Evolutionary conservation across 2,797 vertebrate genomes (phyloP), one percentile per base, ranked within the genome.

Genomic region (Crenichthys baileyi): DNA sequence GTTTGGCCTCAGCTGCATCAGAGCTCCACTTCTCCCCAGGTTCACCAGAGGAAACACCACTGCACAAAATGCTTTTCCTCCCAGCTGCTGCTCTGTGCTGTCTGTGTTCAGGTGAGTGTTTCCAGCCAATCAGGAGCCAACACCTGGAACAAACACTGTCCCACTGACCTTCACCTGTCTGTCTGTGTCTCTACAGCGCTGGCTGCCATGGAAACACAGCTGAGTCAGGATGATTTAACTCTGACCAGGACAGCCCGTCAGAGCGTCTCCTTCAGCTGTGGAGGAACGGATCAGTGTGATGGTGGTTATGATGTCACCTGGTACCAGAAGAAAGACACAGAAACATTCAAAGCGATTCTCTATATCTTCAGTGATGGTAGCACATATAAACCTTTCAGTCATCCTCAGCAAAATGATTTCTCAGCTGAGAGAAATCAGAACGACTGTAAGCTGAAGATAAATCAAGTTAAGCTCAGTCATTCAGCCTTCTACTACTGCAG

Each of bases 391-490:
- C 1, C 0, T 13, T 70, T 12, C 18, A 36, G 5, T 46, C 80
- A 82, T 75, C 80, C 72, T 75, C 65, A 78, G 44, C 4, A 55
- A 46, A 20, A 51, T 12, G 76, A 78, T 77, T 82, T 82, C 65
- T 20, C 55, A 70, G 71, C 51, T 56, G 9, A 13, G 11, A 82
- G 7, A 0, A 74, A 16, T 13, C 39, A 50, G 20, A 81, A 22
- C 2, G 26, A 39, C 41, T 81, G 56, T 46, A 13, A 63, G 1
- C 22, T 81, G 50, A 46, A 65, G 26, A 72, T 76, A 31, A 5
- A 36, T 4, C 7, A 11, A 22, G 50, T 74, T 56, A n/a, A 68
- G 48, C 39, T 5, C 6, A 9, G n/a, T 76, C 61, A 76, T 76
- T 53, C 46, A 76, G 61, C 61, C 74, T 51, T 2, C 31, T 31